These are phyloP conservation scores for Xenopus laevis DNA, from an alignment of 2,113 vertebrate genomes.

Conservation along the genomic window DNA sequence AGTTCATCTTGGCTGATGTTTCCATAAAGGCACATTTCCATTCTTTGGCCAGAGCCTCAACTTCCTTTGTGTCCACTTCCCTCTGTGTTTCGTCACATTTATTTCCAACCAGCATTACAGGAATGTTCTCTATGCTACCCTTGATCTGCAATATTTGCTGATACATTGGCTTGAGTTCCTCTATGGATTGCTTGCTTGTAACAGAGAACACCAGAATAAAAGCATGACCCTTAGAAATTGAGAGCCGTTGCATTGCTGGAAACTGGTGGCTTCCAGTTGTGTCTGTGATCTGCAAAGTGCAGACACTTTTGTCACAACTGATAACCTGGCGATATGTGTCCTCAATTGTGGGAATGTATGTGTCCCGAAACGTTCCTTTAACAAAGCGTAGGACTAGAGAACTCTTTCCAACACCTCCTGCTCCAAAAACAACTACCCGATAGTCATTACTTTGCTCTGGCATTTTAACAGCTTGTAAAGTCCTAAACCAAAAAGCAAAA, in stretches of 20 bases:
- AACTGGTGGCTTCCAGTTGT: slow-evolving; percentile 96
- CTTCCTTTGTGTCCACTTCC: slow-evolving; percentile 87
- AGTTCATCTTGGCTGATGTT: slow-evolving; percentile 97
- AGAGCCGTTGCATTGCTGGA: slow-evolving; percentile 94
- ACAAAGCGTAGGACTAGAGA: slow-evolving; percentile 94
- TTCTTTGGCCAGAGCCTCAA: slow-evolving; percentile 84
- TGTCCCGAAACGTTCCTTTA: slow-evolving; percentile 95
- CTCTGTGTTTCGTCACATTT: slow-evolving; percentile 94
- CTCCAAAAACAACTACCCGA: slow-evolving; percentile 92
- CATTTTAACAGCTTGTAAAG: slow-evolving; percentile 67
- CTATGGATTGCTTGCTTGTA: slow-evolving; percentile 91
- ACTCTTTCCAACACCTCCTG: slow-evolving; percentile 93
- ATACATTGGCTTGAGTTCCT: slow-evolving; percentile 94
- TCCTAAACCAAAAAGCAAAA: slow-evolving; percentile 35
- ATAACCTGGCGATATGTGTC: slow-evolving; percentile 97
- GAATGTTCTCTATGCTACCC: slow-evolving; percentile 87
- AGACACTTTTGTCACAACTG: slow-evolving; percentile 96
- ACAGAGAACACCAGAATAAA: slow-evolving; percentile 96
- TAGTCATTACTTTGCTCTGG: slow-evolving; percentile 96
- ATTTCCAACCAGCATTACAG: slow-evolving; percentile 96
- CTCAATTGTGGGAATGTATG: slow-evolving; percentile 95
- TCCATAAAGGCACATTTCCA: slow-evolving; percentile 99
- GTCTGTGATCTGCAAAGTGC: slow-evolving; percentile 95
- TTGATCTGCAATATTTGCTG: slow-evolving; percentile 94
- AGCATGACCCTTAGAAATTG: slow-evolving; percentile 95